phyloP scores from a whole-genome alignment of 2,888 invertebrate genomes.

The Phaedon cochleariae region DNA sequence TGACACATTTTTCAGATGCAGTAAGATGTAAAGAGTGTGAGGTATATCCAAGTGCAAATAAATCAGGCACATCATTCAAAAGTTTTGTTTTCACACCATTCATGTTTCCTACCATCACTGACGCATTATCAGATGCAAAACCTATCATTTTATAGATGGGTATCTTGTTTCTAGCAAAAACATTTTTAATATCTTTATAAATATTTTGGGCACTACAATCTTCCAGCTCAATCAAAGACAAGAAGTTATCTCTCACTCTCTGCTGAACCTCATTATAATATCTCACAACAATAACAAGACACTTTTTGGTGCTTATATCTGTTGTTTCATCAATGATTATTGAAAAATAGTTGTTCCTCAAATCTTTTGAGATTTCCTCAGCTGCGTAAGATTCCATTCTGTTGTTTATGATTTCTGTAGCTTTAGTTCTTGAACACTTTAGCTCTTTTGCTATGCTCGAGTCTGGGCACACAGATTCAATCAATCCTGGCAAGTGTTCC shows the following conservation, averaged over 20 bases:
- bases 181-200: background rate
- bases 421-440: slow-evolving; percentile 1
- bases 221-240: slow-evolving; percentile 1
- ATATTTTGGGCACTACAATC: background rate
- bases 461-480: slow-evolving; percentile 1
- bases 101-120: background rate
- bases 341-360: slow-evolving; percentile 6
- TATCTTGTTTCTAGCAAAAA: background rate
- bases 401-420: slow-evolving; percentile 10
- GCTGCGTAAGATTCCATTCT: background rate
- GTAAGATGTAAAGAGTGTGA: slow-evolving; percentile 9
- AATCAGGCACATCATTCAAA: background rate
- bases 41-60: slow-evolving; percentile 11
- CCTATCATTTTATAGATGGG: slow-evolving; percentile 1
- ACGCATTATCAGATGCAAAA: slow-evolving; percentile 12
- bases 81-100: slow-evolving; percentile 11
- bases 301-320: slow-evolving; percentile 6
- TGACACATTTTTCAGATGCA: slow-evolving; percentile 10
- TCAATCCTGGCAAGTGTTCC: slow-evolving; percentile 8
- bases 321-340: slow-evolving; percentile 19
- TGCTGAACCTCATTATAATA: slow-evolving; percentile 6
- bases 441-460: slow-evolving; percentile 15
- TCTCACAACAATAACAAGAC: slow-evolving; percentile 1
- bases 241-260: slow-evolving; percentile 4
- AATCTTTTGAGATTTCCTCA: background rate